phyloP scores from a whole-genome alignment of 2,113 vertebrate species.

The Phylloscopus whistleri region DNA sequence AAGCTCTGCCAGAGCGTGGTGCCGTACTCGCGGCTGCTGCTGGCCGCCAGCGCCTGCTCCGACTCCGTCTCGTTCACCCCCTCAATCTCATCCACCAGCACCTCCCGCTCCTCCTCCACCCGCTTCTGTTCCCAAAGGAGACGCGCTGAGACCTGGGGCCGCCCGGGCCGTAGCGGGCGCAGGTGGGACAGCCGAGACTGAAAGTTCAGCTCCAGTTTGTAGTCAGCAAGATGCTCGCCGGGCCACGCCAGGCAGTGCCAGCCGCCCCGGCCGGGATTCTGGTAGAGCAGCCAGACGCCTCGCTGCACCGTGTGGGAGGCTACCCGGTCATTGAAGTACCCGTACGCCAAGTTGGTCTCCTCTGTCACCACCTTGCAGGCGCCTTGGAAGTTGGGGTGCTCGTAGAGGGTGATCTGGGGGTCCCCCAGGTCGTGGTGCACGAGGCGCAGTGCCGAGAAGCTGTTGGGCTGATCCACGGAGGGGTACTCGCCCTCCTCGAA shows the following conservation, averaged over 20 bases:
- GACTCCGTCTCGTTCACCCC: slow-evolving; percentile 55
- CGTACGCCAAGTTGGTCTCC: slow-evolving; percentile 58
- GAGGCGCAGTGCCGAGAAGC: slow-evolving; percentile 42
- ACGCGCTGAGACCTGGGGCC: not conserved
- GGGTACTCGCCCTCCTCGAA: slow-evolving; percentile 64
- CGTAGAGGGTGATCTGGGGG: slow-evolving; percentile 64
- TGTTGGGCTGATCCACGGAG: slow-evolving; percentile 19
- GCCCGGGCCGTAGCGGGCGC: slow-evolving; percentile 13
- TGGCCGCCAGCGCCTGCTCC: slow-evolving; percentile 36
- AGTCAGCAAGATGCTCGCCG: not conserved
- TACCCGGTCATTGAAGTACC: slow-evolving; percentile 61
- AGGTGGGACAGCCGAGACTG: slow-evolving; percentile 57
- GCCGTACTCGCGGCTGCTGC: slow-evolving; percentile 58
- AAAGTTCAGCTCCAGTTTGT: slow-evolving; percentile 39
- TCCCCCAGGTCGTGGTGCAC: slow-evolving; percentile 59
- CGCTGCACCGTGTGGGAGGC: slow-evolving; percentile 59
- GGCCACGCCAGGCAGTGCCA: slow-evolving; percentile 64
- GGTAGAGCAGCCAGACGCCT: slow-evolving; percentile 64
- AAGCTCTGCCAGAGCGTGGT: slow-evolving; percentile 62
- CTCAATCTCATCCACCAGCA: slow-evolving; percentile 64
- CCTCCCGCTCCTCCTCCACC: slow-evolving; percentile 53
- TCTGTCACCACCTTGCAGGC: slow-evolving; percentile 56
- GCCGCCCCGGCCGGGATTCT: slow-evolving; percentile 17
- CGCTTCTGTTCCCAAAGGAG: slow-evolving; percentile 59
- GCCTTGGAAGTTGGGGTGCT: slow-evolving; percentile 39